phyloP scores from a whole-genome alignment of 2,113 vertebrate genomes.

The Lipophrys pholis region DNA sequence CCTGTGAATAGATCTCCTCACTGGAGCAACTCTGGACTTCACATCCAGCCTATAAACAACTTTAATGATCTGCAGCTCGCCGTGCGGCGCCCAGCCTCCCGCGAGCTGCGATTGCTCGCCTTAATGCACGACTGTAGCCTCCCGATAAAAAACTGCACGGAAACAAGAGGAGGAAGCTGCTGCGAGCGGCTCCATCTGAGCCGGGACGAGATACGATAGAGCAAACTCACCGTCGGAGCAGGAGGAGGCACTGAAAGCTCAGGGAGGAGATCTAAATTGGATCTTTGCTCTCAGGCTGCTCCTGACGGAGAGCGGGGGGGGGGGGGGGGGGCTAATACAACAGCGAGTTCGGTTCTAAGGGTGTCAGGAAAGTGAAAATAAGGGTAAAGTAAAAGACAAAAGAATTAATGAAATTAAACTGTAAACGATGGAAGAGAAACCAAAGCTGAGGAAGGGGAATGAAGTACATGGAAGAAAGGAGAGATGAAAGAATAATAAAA shows the following conservation, averaged over 20 bases:
- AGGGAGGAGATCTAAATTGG: conserved; percentile 82
- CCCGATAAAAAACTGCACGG: conserved; percentile 70
- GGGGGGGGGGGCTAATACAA: conserved; percentile 34
- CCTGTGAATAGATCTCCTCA: conserved; percentile 62
- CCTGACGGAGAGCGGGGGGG: conserved; percentile 49
- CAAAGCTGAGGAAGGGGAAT: neutral
- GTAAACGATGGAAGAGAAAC: neutral
- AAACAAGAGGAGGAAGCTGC: conserved; percentile 60
- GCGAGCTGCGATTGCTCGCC: conserved; percentile 14
- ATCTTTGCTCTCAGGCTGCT: conserved; percentile 74
- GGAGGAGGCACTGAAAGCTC: conserved; percentile 46
- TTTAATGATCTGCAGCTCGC: conserved; percentile 67
- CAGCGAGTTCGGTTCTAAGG: conserved; percentile 39
- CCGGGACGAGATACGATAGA: conserved; percentile 60
- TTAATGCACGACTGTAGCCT: conserved; percentile 54
- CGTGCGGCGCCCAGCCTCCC: conserved; percentile 25
- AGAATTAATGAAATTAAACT: neutral
- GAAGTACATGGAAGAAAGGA: neutral
- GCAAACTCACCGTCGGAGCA: conserved; percentile 37
- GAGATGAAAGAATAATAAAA: neutral
- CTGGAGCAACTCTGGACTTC: conserved; percentile 61
- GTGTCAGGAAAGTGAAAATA: neutral
- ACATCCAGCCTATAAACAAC: conserved; percentile 67
- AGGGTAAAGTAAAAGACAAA: neutral
- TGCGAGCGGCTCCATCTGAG: conserved; percentile 56